Conservation (phyloP, 2,888 invertebrate genomes). For the Lucinisca nassula region DNA sequence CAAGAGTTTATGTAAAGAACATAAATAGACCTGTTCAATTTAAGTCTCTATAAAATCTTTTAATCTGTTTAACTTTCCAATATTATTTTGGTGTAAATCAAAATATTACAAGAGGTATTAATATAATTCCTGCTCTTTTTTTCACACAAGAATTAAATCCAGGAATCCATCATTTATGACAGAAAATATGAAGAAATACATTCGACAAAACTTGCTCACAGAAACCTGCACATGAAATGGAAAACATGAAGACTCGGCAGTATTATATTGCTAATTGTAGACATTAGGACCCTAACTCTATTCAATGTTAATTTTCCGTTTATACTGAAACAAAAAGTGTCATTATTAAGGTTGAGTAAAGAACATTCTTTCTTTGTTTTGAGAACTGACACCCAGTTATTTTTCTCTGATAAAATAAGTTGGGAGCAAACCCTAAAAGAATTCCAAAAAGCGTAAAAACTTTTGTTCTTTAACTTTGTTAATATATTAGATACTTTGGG, state of each 20-base stretch:
- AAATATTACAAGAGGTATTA: neutral
- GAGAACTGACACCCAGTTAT: neutral
- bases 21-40: too few species aligned
- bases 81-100: neutral
- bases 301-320: neutral
- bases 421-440: too few species aligned
- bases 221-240: too few species aligned
- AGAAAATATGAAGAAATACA: too few species aligned
- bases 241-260: neutral
- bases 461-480: too few species aligned
- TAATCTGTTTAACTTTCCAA: neutral
- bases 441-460: too few species aligned
- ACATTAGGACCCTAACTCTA: neutral
- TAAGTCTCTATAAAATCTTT: neutral
- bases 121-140: neutral
- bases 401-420: neutral
- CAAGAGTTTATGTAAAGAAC: too few species aligned
- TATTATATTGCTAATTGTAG: neutral
- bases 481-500: too few species aligned
- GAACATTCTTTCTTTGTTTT: neutral
- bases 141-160: too few species aligned
- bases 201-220: neutral
- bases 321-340: neutral
- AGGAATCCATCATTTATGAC: too few species aligned
- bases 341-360: neutral